Evolutionary conservation across 2,888 invertebrate genomes (phyloP), one percentile per base, ranked within the genome.

Genomic region (Troglohyphantes excavatus): DNA sequence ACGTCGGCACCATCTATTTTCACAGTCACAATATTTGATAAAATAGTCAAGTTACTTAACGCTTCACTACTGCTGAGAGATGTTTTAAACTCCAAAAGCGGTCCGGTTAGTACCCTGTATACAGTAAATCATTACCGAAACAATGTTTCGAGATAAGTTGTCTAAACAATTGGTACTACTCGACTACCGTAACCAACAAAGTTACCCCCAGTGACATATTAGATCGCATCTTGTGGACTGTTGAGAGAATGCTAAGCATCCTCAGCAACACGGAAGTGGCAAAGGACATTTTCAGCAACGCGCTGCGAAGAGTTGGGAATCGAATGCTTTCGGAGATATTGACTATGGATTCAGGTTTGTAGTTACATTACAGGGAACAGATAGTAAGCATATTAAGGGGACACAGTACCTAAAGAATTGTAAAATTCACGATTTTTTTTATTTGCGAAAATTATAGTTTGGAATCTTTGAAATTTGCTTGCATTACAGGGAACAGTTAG

Each of bases 101-200:
- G 21, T 61, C 29, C 61, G 78, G 39, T 82, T 67, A 61, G 53
- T 63, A 43, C 72, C 39, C 59, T 67, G 67, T 73, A 39, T 83
- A 53, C 26, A 46, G 21, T 67, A 84, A 84, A 75, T 76, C 84
- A 84, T 75, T 75, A 67, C 21, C 7, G 73, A 84, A 73, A 75
- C 75, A 84, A 75, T 76, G 84, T 84, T 75, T 75, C 43, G 29
- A 46, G 84, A 84, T 84, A 84, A 65, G 43, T 63, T 73, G 72
- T 65, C 73, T 46, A 75, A 84, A 75, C 75, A 83, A 83, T 83
- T 33, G 73, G 7, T 27, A 53, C 46, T 59, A 29, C 43, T 61
- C 39, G 33, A 39, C 26, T 59, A 63, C 19, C 21, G 33, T 21
- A 63, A 39, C 23, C 43, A 63, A 73, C 73, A 73, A 63, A 78